Evolutionary conservation across 1,140 invertebrate genomes (phyloP), one percentile per base, ranked within the genome.

Genomic region (Drosophila yakuba): DNA sequence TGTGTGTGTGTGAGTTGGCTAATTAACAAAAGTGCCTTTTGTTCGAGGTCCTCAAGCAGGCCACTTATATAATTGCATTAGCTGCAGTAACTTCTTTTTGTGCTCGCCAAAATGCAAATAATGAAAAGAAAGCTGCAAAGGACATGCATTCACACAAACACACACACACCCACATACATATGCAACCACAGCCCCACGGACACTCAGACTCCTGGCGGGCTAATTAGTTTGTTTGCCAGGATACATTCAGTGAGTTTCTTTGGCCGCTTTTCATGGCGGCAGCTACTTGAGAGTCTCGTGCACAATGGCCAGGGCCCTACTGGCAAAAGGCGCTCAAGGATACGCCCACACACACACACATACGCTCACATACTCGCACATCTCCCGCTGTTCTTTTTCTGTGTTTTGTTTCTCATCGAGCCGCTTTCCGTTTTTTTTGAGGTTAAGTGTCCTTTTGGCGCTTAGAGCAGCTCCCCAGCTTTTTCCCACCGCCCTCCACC

Each of bases 51-150:
- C 79, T 77, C 51, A 78, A 78, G 73, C 78, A 80, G 69, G 81
- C 60, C 80, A 84, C 84, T 88, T 89, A 74, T 89, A 84, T 89
- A 88, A 88, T 84, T 88, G 84, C 84, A 88, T 88, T 88, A 88
- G 86, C 83, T 85, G 74, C 78, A 74, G 50, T 73, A 69, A 55
- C 62, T 60, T 56, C 43, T 69, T 74, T 80, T 68, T 81, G 64
- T 80, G 77, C 57, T 67, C 66, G 64, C 68, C 66, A 69, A 85
- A 84, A 85, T 82, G 68, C 81, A 84, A 84, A 84, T 80, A 84
- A 79, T 69, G 69, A 78, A 77, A 85, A 86, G 81, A 85, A 85
- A 86, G 83, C 68, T 38, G 68, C 66, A 80, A 72, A 69, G 78
- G 57, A 71, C 60, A 45, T 60, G 50, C 66, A 81, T 61, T 57